phyloP scores from a whole-genome alignment of 1,140 invertebrate species.

The Conus betulinus region DNA sequence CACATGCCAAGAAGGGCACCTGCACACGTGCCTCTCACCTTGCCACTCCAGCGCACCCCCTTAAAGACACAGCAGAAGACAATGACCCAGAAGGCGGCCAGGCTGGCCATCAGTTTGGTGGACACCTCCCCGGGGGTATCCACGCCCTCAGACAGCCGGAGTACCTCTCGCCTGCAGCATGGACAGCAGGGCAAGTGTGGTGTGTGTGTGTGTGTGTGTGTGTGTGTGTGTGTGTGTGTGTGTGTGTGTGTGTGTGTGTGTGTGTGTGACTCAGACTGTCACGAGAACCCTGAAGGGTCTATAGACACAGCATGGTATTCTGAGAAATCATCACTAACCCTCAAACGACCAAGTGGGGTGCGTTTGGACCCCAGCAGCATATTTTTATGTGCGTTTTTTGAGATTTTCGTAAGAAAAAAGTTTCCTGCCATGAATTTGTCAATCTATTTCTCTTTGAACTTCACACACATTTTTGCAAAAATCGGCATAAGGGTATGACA shows the following conservation, averaged over 20 bases:
- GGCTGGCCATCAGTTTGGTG: not conserved
- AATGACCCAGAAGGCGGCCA: conserved; percentile 15
- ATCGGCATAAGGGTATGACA: no score
- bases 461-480: no score
- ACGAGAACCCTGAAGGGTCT: not conserved
- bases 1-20: no score
- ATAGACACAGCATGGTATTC: not conserved
- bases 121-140: not conserved
- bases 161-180: not conserved
- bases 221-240: no score
- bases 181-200: not conserved
- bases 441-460: no score
- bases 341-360: no score
- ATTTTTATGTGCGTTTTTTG: no score
- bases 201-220: not conserved
- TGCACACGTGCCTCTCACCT: not conserved
- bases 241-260: no score
- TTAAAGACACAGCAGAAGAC: conserved; percentile 3
- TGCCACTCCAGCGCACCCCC: conserved; percentile 19
- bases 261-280: not conserved
- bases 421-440: no score
- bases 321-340: no score
- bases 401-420: no score
- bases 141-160: not conserved
- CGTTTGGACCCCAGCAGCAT: no score